Base-by-base conservation (phyloP, 2,888 invertebrate genomes). In the Dendrolimus pini region DNA sequence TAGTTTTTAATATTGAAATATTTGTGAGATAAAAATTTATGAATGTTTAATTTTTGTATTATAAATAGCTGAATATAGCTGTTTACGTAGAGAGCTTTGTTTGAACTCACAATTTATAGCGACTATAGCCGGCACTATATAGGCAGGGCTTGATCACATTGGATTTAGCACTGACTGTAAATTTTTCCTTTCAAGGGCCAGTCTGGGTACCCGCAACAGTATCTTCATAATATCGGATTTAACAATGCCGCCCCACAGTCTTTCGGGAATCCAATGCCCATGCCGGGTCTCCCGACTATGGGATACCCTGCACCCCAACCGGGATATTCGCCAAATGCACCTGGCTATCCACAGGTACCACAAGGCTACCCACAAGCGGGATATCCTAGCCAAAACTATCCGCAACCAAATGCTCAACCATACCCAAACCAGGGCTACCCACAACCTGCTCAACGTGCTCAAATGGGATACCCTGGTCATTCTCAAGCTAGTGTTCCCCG, bases 121-220 rank as follows among this genome's bases (percentile, higher is more conserved):
- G 3, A 30, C 30, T 30, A 30, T 30, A 30, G 30, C 12, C 8
- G 47, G 2, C 47, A 47, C 47, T 10, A 47, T 47, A 9, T 47
- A 47, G 30, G 12, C 47, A 47, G 47, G 47, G 47, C 47, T 30
- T 30, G 30, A 47, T 47, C 47, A 10, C 47, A 47, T 47, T 8
- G 30, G 47, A 47, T 47, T 47, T 9, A 12, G 47, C 47, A 47
- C 47, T 47, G 47, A 47, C 47, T 7, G 47, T 47, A 47, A 10
- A 10, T 47, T 47, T 47, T 47, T 47, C 47, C 47, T 80, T 91
- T 82, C 71, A 93, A 84, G 93, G 93, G 81, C 78, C 90, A 82
- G 80, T 82, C 81, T 77, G 92, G 92, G 89, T 92, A 75, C 77
- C 89, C 86, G 71, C 89, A 83, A 75, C 89, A 80, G 71, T 91